Percentiles rank a stretch among this genome's conserved stretches.
These are phyloP conservation scores for Balaeniceps rex DNA, from an alignment of 2,113 vertebrate species.

Conservation along the genomic window DNA sequence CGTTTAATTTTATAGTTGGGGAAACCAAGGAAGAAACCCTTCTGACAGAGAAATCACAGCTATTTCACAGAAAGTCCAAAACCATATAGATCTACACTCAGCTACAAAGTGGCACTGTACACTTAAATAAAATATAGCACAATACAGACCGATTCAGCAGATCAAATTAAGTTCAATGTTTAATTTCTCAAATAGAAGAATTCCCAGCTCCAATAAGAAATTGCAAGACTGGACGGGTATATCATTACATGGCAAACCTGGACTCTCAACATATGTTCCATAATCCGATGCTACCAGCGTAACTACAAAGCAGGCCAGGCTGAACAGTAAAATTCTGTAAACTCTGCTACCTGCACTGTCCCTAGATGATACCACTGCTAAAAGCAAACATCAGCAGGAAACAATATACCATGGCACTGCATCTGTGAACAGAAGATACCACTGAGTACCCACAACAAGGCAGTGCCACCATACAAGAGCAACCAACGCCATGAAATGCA, in stretches of 20 bases:
- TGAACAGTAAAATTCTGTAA: not conserved
- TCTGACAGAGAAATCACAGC: not conserved
- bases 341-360: not conserved
- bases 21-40: not conserved
- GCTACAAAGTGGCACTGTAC: not conserved
- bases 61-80: not conserved
- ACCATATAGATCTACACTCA: not conserved
- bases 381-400: not conserved
- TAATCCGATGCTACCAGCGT: rapidly evolving
- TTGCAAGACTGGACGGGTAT: not conserved
- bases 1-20: not conserved
- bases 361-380: not conserved
- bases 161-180: not conserved
- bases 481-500: not conserved
- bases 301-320: not conserved
- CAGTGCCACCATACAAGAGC: not conserved
- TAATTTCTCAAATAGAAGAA: not conserved
- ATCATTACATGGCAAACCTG: not conserved
- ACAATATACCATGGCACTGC: not conserved
- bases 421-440: not conserved
- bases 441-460: not conserved
- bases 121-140: not conserved
- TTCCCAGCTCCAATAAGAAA: not conserved
- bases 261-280: not conserved
- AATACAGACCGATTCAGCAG: not conserved